A percentile compares a stretch with the other conserved stretches of the same genome.
These are phyloP conservation scores for Oplegnathus fasciatus DNA, from an alignment of 2,113 vertebrate species.

Conservation along the genomic window DNA sequence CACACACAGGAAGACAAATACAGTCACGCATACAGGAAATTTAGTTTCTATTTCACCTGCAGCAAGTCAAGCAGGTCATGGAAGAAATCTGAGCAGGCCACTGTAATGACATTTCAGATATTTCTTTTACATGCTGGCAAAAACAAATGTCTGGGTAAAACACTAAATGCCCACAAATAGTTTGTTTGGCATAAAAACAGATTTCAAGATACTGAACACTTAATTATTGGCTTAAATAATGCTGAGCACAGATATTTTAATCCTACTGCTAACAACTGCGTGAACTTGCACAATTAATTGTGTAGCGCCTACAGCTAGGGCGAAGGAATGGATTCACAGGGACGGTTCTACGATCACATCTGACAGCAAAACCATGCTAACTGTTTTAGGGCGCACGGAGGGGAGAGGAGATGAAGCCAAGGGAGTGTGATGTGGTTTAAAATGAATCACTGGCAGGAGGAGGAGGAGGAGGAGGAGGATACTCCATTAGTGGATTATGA, in stretches of 20 bases:
- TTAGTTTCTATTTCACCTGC: background rate
- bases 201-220: background rate
- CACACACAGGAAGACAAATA: background rate
- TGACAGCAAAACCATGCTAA: constrained; percentile 13
- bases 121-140: background rate
- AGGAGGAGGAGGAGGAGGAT: background rate
- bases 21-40: background rate
- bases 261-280: background rate
- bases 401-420: background rate
- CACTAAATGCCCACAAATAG: too few species aligned
- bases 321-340: background rate
- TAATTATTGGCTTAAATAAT: background rate
- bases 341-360: constrained; percentile 11
- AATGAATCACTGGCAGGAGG: constrained; percentile 15
- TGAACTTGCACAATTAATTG: background rate
- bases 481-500: constrained; percentile 36
- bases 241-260: background rate
- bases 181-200: background rate
- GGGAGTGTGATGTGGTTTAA: background rate
- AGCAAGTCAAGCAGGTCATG: background rate
- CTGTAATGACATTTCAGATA: background rate
- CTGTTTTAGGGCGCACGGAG: background rate
- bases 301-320: background rate
- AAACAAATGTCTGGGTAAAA: background rate
- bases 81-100: background rate